Conservation (phyloP, 2,113 vertebrate genomes). For the Ia io region DNA sequence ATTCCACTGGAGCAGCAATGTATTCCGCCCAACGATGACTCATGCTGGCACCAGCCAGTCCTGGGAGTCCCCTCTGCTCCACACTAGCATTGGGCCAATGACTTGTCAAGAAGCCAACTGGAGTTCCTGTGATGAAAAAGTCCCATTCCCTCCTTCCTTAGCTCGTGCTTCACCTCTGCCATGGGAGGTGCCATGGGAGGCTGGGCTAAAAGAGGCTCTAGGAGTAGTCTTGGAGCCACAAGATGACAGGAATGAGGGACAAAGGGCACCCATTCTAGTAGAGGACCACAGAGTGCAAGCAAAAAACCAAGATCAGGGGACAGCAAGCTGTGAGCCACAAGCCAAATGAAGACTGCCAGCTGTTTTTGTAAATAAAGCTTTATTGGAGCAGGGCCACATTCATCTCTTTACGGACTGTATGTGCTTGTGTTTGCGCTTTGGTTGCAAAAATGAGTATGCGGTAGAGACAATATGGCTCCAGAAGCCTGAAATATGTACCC, state of each 20-base stretch:
- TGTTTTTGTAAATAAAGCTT: background rate
- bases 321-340: background rate
- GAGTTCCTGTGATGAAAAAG: background rate
- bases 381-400: background rate
- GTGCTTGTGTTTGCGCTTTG: background rate
- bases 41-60: background rate
- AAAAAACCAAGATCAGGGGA: background rate
- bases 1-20: background rate
- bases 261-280: background rate
- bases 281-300: rapidly evolving
- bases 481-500: background rate
- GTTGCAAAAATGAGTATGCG: background rate
- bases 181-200: rapidly evolving
- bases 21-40: background rate
- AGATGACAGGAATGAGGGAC: background rate
- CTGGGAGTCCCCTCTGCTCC: background rate
- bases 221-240: background rate
- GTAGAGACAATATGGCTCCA: background rate
- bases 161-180: too few relatives aligned
- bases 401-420: background rate
- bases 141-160: background rate
- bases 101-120: background rate
- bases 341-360: background rate
- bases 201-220: background rate
- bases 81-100: rapidly evolving